These are phyloP conservation scores for Amphilophus citrinellus DNA, from an alignment of 2,113 vertebrate species.

Conservation along the genomic window DNA sequence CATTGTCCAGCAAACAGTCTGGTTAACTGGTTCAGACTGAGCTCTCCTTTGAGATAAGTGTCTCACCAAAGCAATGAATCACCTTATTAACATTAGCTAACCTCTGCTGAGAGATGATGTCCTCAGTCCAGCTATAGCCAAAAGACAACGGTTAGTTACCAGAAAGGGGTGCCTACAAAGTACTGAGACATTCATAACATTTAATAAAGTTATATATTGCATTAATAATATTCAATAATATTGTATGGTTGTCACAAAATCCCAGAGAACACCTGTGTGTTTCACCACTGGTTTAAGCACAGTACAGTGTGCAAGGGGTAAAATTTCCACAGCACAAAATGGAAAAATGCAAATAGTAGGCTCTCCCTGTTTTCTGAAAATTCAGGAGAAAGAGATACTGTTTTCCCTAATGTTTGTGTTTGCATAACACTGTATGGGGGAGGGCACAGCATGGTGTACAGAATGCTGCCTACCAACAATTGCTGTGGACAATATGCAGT, in stretches of 20 bases:
- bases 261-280: no score
- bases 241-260: no score
- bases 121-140: background rate
- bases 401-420: constrained; percentile 2
- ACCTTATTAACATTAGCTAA: background rate
- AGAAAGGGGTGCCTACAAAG: no score
- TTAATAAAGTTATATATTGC: no score
- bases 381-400: background rate
- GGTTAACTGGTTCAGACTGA: background rate
- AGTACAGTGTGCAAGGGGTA: no score
- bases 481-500: constrained; percentile 4
- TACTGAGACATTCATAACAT: no score
- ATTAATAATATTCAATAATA: no score
- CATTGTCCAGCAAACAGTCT: background rate
- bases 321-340: background rate
- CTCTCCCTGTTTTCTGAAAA: background rate
- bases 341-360: background rate
- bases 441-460: background rate
- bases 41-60: background rate
- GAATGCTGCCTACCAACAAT: constrained; percentile 3
- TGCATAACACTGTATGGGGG: background rate
- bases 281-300: background rate
- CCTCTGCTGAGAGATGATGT: background rate
- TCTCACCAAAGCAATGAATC: background rate
- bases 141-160: background rate